Conservation (phyloP, 2,113 vertebrate species). For the Cebus imitator region DNA sequence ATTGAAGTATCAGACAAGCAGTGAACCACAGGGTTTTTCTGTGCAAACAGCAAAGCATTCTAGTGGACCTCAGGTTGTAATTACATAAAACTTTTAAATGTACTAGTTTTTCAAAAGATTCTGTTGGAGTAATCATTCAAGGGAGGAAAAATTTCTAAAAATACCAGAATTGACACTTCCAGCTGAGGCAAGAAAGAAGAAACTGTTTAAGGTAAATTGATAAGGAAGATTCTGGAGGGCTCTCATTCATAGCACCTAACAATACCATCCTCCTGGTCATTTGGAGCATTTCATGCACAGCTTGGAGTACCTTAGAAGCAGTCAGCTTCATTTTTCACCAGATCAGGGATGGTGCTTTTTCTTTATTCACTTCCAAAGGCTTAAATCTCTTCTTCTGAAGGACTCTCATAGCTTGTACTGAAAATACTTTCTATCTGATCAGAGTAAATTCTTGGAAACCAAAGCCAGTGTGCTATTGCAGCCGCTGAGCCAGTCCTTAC, state of each 20-base stretch:
- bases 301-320: not conserved
- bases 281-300: slow-evolving; percentile 20
- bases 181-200: slow-evolving; percentile 35
- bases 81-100: slow-evolving; percentile 74
- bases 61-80: slow-evolving; percentile 68
- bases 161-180: slow-evolving; percentile 49
- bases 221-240: slow-evolving; percentile 61
- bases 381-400: not conserved
- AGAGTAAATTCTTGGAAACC: not conserved
- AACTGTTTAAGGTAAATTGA: slow-evolving; percentile 66
- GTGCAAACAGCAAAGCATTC: slow-evolving; percentile 72
- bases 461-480: not conserved
- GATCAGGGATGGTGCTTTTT: slow-evolving; percentile 1
- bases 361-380: not conserved
- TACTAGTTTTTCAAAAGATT: slow-evolving; percentile 49
- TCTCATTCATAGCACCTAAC: slow-evolving; percentile 32
- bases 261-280: not conserved
- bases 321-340: slow-evolving; percentile 17
- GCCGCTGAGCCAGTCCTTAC: not conserved
- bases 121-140: slow-evolving; percentile 35
- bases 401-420: not conserved
- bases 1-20: slow-evolving; percentile 85
- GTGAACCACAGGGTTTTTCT: slow-evolving; percentile 79
- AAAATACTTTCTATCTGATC: not conserved
- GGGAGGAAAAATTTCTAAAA: slow-evolving; percentile 65